Conservation (phyloP, 2,888 invertebrate species). For the Pollenia griseotomentosa region DNA sequence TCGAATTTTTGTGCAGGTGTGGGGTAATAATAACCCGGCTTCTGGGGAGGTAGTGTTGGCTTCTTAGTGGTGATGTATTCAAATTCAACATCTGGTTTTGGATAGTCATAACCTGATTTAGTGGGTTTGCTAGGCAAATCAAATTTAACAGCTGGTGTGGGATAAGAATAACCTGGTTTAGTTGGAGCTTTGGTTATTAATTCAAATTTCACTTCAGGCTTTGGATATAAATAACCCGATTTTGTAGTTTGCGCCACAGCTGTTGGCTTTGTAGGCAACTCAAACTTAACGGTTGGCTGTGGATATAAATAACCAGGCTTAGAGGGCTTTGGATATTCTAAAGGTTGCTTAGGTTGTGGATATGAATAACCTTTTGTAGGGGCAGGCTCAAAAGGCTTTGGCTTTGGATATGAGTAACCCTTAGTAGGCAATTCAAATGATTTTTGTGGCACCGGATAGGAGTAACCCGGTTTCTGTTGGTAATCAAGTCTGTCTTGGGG, state of each 20-base stretch:
- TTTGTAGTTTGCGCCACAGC: constrained; percentile 13
- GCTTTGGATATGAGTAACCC: constrained; percentile 62
- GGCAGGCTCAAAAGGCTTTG: constrained; percentile 45
- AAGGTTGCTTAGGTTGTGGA: constrained; percentile 52
- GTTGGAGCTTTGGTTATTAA: constrained; percentile 27
- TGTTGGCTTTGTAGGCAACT: constrained; percentile 37
- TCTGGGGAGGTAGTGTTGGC: constrained; percentile 51
- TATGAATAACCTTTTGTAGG: constrained; percentile 65
- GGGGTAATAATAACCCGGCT: constrained; percentile 77
- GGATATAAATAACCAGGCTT: constrained; percentile 75
- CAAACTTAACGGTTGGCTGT: constrained; percentile 54
- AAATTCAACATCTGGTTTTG: constrained; percentile 76
- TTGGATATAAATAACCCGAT: constrained; percentile 77
- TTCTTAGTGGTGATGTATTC: constrained; percentile 47
- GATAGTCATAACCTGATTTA: constrained; percentile 77
- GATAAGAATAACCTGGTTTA: constrained; percentile 62
- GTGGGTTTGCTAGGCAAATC: constrained; percentile 39
- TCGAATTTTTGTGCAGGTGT: constrained; percentile 76
- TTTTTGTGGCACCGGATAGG: constrained; percentile 77
- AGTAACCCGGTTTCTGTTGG: constrained; percentile 76
- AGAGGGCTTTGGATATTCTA: constrained; percentile 68
- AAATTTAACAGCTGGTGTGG: constrained; percentile 40
- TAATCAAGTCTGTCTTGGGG: constrained; percentile 47
- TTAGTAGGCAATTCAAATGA: constrained; percentile 75
- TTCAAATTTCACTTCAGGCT: constrained; percentile 75